Base-by-base conservation (phyloP, 1,140 invertebrate species). In the Aphidius ervi region DNA sequence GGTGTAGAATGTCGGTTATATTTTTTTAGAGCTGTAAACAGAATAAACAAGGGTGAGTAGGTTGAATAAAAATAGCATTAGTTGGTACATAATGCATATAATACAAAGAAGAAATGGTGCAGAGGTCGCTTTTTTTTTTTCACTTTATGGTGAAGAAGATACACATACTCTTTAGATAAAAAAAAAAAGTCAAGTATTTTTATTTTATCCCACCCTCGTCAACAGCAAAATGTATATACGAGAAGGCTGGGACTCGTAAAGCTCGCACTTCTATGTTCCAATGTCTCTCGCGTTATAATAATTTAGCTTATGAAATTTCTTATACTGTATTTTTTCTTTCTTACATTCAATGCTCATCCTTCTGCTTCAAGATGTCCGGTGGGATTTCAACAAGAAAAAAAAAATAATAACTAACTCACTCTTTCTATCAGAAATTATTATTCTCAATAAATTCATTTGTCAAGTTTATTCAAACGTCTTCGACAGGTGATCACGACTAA, bases 21-120 rank as follows among this genome's bases (percentile, higher is more conserved):
- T 8, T 40, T 20, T 55, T 46, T 47, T 40, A 37, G 45, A 46
- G 59, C 48, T 42, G 40, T 10, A n/a, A 56, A 43, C 20, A 37
- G 45, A 42, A 16, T 49, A 50, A 16, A 46, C 37, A 59, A 10
- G 55, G 47, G 46, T 46, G 62, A 23, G 55, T 9, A 43, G 69
- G 65, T 70, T 75, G 74, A 77, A 77, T 77, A 77, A 77, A 76
- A 77, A 77, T 69, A 75, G 70, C 74, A 76, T 77, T 77, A 77
- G 73, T 76, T 69, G 64, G 69, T 77, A 67, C 74, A 77, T 77
- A 75, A 77, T 77, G 75, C 70, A 77, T 76, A 70, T 70, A 31
- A 31, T 54, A 54, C 52, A 10, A n/a, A n/a, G 52, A 6, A 41
- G 20, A 46, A 42, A 52, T 56, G 52, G 46, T 43, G 59, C 56